These are phyloP conservation scores for Molanna angustata DNA, from an alignment of 2,888 invertebrate species.

Conservation along the genomic window DNA sequence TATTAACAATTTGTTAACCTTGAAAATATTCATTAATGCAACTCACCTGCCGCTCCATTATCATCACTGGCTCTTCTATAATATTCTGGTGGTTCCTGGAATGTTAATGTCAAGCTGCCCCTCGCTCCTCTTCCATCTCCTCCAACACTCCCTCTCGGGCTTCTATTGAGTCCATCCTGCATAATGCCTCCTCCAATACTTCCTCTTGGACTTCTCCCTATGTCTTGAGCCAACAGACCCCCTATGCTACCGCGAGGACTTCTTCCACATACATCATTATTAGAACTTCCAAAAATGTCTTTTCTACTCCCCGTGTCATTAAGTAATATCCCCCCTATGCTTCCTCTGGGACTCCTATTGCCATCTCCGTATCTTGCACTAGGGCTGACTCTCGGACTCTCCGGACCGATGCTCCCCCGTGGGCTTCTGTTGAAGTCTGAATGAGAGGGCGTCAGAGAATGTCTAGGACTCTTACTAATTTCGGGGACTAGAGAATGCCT, in stretches of 20 bases:
- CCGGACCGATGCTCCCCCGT: constrained; percentile 58
- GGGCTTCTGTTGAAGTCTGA: constrained; percentile 51
- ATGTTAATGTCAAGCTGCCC: constrained; percentile 58
- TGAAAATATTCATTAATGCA: too few relatives aligned
- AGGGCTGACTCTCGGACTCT: constrained; percentile 56
- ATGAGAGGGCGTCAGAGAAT: constrained; percentile 48
- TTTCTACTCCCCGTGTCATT: constrained; percentile 36
- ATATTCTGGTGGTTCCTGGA: constrained; percentile 58
- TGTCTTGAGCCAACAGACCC: constrained; percentile 45
- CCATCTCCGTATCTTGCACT: constrained; percentile 59
- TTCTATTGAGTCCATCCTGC: constrained; percentile 52
- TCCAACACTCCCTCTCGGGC: constrained; percentile 61
- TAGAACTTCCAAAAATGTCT: constrained; percentile 41
- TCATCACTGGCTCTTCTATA: constrained; percentile 61
- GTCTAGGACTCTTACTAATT: constrained; percentile 59
- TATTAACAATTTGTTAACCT: too few relatives aligned
- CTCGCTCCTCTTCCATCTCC: constrained; percentile 52
- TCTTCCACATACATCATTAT: constrained; percentile 42
- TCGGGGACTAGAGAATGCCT: constrained; percentile 64
- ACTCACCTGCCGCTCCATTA: constrained; percentile 38
- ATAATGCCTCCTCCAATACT: constrained; percentile 56
- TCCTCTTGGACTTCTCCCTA: constrained; percentile 55
- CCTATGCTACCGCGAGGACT: constrained; percentile 63
- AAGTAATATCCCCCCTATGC: constrained; percentile 54
- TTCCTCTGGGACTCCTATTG: constrained; percentile 55